Evolutionary conservation across 2,113 vertebrate genomes (phyloP).

Genomic region (Dermatemys mawii): DNA sequence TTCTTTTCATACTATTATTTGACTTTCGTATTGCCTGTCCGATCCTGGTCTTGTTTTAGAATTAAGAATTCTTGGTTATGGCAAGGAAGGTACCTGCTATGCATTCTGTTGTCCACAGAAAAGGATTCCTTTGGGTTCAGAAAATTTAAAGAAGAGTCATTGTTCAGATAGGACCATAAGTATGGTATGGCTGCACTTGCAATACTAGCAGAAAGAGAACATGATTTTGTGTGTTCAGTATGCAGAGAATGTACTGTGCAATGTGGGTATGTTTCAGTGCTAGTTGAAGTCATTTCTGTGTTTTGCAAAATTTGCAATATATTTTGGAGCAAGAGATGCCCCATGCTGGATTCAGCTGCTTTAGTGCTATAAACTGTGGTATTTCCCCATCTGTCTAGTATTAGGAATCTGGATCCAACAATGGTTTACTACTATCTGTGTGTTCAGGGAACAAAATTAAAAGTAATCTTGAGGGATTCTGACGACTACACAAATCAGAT

Average conservation of each 20-base stretch:
- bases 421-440: not conserved
- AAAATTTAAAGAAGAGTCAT: not conserved
- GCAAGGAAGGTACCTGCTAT: not conserved
- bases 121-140: not conserved
- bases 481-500: not conserved
- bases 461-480: not conserved
- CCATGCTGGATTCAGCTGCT: not conserved
- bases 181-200: not conserved
- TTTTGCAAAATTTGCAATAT: not conserved
- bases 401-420: not conserved
- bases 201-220: not conserved
- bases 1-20: fast-evolving
- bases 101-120: not conserved
- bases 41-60: not conserved
- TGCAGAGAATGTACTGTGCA: not conserved
- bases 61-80: not conserved
- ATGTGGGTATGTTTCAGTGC: not conserved
- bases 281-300: not conserved
- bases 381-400: fast-evolving
- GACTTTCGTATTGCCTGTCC: not conserved
- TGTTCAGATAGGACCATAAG: not conserved
- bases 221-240: not conserved
- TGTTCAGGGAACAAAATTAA: constrained; percentile 1
- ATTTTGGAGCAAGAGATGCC: not conserved
- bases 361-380: fast-evolving